Percentiles rank a stretch among this genome's conserved stretches.
phyloP scores from a whole-genome alignment of 2,888 invertebrate species.

The Kuschelorhynchus macadamiae region DNA sequence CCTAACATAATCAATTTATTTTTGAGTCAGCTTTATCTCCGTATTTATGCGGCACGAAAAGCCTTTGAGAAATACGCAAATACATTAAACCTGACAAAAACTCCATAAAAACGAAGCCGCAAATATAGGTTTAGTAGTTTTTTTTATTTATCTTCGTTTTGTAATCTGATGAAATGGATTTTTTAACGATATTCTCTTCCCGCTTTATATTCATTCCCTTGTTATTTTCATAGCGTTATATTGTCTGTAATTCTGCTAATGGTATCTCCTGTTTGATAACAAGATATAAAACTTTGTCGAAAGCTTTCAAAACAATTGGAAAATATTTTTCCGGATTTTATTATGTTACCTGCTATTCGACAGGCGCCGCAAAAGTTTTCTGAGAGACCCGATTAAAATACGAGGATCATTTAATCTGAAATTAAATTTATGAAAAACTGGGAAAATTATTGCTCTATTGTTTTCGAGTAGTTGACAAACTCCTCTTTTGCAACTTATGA shows the following conservation, averaged over 20 bases:
- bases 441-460: too few species aligned
- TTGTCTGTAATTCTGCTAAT: slow-evolving; percentile 38
- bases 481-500: too few species aligned
- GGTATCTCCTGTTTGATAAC: slow-evolving; percentile 39
- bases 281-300: slow-evolving; percentile 42
- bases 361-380: slow-evolving; percentile 35
- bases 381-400: slow-evolving; percentile 4
- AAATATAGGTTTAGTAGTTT: not conserved
- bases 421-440: not conserved
- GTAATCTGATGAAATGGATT: slow-evolving; percentile 5
- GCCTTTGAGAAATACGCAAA: too few species aligned
- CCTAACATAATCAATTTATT: too few species aligned
- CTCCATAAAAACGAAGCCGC: not conserved
- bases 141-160: not conserved
- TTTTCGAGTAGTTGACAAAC: too few species aligned
- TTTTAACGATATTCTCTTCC: slow-evolving; percentile 27
- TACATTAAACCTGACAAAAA: not conserved
- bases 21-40: too few species aligned
- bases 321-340: slow-evolving; percentile 41
- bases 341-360: slow-evolving; percentile 22
- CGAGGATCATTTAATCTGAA: slow-evolving; percentile 13
- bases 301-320: slow-evolving; percentile 46
- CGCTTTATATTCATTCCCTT: slow-evolving; percentile 18
- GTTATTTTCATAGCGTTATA: slow-evolving; percentile 26
- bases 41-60: too few species aligned